Evolutionary conservation across 2,797 vertebrate genomes (phyloP), one percentile per base, ranked within the genome.

Genomic region (Trichosurus vulpecula): DNA sequence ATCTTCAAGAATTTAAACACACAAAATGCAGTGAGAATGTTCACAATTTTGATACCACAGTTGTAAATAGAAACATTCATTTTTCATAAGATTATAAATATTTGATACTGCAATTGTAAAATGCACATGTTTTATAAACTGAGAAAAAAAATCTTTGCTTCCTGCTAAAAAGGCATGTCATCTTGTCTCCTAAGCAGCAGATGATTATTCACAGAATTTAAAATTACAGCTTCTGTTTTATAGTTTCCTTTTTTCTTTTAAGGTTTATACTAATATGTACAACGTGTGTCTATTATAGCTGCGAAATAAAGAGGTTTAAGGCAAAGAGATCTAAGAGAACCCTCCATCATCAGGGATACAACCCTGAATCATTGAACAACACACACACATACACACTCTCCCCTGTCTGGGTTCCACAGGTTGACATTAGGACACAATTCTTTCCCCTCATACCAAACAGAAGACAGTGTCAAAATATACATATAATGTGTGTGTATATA

Each of bases 71-170:
- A 98, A 98, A 99, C 98, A 98, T 98, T 98, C 98, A 98, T 98
- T 98, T 98, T 98, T 98, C 97, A 98, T 98, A 98, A 97, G 97
- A 95, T 98, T 98, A 98, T 98, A 99, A 98, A 99, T 98, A 99
- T 98, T 98, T 98, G 97, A 98, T 98, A 98, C 96, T 92, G 98
- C 94, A 97, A 94, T 97, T 97, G 98, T 96, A 98, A 99, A 98
- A 98, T 95, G 98, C 97, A 98, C 97, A 96, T 95, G 94, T 96
- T 98, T 98, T 98, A 98, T 97, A 97, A 98, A 98, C 97, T 95
- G 95, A 94, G 97, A 97, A 93, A n/a, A 89, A 95, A 97, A 94
- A 57, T 89, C 93, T 97, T 98, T 96, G 95, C 97, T 98, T 98
- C 96, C 96, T 98, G 96, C 97, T 98, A 97, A 98, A 98, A 98